Conservation (phyloP, 2,888 invertebrate species). For the Pristionchus arcanus region DNA sequence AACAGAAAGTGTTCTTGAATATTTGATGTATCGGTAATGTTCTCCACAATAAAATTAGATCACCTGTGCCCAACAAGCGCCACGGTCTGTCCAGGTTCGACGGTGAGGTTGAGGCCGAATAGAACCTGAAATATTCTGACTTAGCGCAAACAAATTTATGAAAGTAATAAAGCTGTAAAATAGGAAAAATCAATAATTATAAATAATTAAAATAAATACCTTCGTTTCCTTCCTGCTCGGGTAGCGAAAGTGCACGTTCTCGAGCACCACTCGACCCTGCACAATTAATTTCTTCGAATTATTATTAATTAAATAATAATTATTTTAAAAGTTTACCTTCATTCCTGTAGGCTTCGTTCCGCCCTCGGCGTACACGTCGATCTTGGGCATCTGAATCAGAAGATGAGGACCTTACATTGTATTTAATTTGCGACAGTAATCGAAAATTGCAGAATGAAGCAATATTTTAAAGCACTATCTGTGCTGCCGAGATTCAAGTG, state of each 20-base stretch:
- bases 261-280: slow-evolving; percentile 59
- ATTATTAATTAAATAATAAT: background rate
- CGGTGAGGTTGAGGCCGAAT: slow-evolving; percentile 64
- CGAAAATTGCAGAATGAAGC: too few relatives aligned
- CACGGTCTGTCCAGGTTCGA: slow-evolving; percentile 69
- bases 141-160: too few relatives aligned
- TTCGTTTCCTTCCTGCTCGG: slow-evolving; percentile 65
- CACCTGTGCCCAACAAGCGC: slow-evolving; percentile 68
- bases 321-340: background rate
- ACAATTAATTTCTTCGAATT: background rate
- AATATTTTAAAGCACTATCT: too few relatives aligned
- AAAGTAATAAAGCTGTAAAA: too few relatives aligned
- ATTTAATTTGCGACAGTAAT: too few relatives aligned
- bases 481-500: too few relatives aligned
- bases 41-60: background rate
- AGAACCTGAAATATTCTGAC: slow-evolving; percentile 58
- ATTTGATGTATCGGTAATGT: background rate
- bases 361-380: slow-evolving; percentile 69
- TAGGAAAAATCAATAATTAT: background rate
- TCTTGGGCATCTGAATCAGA: slow-evolving; percentile 63
- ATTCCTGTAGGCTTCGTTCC: slow-evolving; percentile 62
- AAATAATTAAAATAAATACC: background rate
- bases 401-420: too few relatives aligned
- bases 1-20: too few relatives aligned
- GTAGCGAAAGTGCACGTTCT: slow-evolving; percentile 75